These are phyloP conservation scores for Cryptoleucopteryx plumbea DNA, from an alignment of 2,113 vertebrate species.

Conservation along the genomic window DNA sequence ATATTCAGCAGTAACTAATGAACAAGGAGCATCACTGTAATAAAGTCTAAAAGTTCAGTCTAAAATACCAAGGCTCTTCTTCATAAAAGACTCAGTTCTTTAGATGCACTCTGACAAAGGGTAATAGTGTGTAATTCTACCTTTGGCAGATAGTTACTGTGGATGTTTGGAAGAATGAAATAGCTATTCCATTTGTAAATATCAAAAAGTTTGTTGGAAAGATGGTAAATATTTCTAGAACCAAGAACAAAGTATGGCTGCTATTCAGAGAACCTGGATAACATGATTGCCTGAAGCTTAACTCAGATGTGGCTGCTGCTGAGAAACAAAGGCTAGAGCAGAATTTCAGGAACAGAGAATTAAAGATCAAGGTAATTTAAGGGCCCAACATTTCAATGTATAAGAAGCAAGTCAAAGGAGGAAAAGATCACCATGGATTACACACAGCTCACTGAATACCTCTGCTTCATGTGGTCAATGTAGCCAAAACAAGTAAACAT, in stretches of 20 bases:
- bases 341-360: neutral
- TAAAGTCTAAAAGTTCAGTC: neutral
- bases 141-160: neutral
- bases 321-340: neutral
- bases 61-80: neutral
- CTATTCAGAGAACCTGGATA: neutral
- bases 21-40: neutral
- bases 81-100: neutral
- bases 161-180: neutral
- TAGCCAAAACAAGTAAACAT: neutral
- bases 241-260: neutral
- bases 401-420: neutral
- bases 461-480: neutral
- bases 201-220: neutral
- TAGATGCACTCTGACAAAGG: neutral
- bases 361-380: neutral
- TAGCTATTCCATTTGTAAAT: neutral
- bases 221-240: constrained; percentile 5
- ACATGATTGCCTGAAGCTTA: neutral
- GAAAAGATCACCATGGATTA: neutral
- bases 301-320: neutral
- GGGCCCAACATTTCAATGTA: neutral
- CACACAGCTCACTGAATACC: neutral
- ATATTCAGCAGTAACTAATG: neutral
- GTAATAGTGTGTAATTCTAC: neutral